A percentile compares a stretch with the other conserved stretches of the same genome.
These are phyloP conservation scores for Bagarius yarrelli DNA, from an alignment of 2,113 vertebrate species.

Conservation along the genomic window DNA sequence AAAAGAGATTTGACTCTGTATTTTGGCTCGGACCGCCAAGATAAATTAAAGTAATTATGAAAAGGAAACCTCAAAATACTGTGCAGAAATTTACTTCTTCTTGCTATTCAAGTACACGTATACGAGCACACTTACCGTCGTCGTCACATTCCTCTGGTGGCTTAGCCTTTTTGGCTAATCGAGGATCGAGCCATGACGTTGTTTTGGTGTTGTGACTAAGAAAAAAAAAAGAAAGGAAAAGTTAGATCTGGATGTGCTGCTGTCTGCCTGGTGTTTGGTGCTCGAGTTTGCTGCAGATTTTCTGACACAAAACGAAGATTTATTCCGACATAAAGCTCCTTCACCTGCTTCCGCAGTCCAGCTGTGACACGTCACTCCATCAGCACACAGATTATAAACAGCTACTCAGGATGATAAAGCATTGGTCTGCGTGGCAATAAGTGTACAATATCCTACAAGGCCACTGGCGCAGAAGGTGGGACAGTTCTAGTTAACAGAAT, in stretches of 20 bases:
- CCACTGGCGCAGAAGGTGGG: slow-evolving; percentile 20
- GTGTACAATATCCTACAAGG: slow-evolving; percentile 34
- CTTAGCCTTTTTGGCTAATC: slow-evolving; percentile 97
- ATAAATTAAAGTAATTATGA: not conserved
- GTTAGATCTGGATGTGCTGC: not conserved
- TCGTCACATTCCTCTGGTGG: slow-evolving; percentile 98
- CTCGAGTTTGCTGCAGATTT: not conserved
- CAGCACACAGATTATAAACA: slow-evolving; percentile 12
- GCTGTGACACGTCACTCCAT: not conserved
- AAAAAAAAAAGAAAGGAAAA: slow-evolving; percentile 7
- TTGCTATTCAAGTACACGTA: not conserved
- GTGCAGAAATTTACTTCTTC: not conserved
- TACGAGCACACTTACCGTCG: slow-evolving; percentile 80
- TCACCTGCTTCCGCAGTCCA: not conserved
- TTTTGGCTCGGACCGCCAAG: not conserved
- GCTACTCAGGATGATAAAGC: slow-evolving; percentile 22
- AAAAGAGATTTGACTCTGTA: not conserved
- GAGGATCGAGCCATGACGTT: slow-evolving; percentile 98
- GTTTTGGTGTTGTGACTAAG: slow-evolving; percentile 99
- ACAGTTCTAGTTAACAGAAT: slow-evolving; percentile 75
- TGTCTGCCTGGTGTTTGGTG: not conserved
- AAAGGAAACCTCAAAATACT: not conserved
- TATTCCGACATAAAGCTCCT: not conserved
- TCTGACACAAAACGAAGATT: not conserved
- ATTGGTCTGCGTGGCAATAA: not conserved